Conservation (phyloP, 2,888 invertebrate genomes). For the Salpingus planirostris region DNA sequence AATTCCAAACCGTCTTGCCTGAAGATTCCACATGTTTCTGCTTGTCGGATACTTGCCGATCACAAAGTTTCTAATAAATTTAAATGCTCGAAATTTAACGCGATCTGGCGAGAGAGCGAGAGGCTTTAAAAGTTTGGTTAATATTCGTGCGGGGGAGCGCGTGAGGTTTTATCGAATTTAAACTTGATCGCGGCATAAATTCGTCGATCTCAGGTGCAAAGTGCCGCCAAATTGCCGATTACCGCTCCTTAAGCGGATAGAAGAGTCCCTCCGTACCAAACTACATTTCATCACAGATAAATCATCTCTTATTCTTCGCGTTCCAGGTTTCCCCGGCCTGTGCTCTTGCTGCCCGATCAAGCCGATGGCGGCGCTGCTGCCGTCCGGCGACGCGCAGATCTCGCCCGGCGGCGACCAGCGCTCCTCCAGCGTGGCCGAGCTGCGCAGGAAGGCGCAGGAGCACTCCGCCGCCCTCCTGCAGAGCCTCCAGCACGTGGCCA, state of each 20-base stretch:
- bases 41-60: too few relatives aligned
- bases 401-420: conserved; percentile 50
- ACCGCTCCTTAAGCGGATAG: conserved; percentile 29
- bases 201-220: conserved; percentile 35
- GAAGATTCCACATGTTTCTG: too few relatives aligned
- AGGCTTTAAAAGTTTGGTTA: too few relatives aligned
- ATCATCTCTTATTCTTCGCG: conserved; percentile 4
- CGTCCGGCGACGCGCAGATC: conserved; percentile 34
- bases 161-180: conserved; percentile 28
- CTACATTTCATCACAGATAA: background rate
- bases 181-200: conserved; percentile 25
- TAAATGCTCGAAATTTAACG: too few relatives aligned
- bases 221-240: conserved; percentile 33
- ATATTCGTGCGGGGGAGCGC: too few relatives aligned
- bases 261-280: conserved; percentile 2
- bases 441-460: conserved; percentile 88
- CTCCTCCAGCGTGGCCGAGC: conserved; percentile 82
- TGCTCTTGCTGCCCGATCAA: conserved; percentile 75
- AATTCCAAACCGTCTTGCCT: too few relatives aligned
- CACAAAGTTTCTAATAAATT: too few relatives aligned
- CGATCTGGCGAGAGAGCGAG: too few relatives aligned
- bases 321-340: conserved; percentile 42
- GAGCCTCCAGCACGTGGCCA: conserved; percentile 57
- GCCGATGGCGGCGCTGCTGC: conserved; percentile 40
- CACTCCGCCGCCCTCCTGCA: conserved; percentile 83